Base-by-base conservation (phyloP, 2,113 vertebrate genomes). In the Toxostoma redivivum region DNA sequence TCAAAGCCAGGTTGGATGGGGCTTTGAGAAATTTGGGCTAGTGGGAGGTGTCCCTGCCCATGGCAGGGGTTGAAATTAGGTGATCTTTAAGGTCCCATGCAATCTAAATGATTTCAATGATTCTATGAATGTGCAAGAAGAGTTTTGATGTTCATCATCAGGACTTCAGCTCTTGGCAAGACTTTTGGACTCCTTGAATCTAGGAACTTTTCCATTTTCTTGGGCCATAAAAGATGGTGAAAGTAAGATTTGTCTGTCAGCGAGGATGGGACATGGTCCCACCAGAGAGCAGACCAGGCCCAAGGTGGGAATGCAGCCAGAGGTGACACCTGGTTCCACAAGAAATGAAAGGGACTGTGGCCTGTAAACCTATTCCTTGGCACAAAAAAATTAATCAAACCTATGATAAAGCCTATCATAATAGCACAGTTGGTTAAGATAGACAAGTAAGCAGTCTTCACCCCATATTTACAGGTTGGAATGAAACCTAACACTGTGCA, bases 281-380 rank as follows among this genome's bases (percentile, higher is more conserved):
- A 67, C 3, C 2, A 1, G 15, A 17, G 7, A 73, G 21, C 0
- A 23, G 50, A 60, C 5, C 2, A 3, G n/a, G 15, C 22, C 38
- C 0, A 2, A 57, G 31, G 5, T 33, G 18, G 12, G 15, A 81
- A 7, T 5, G 6, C 18, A 81, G 50, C 27, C 42, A 57, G 27
- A 86, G 13, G 19, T 42, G 82, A 80, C 56, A 33, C 11, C 6
- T 57, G 42, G 16, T 6, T 61, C 67, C 54, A 56, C 1, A 5
- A 47, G 3, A 53, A 58, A 69, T 14, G 20, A 12, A 67, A 86
- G 22, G 10, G 33, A 31, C 25, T 17, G 33, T 5, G 12, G 51
- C 7, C 22, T 10, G 2, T 50, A 56, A 91, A n/a, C 11, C 33
- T 51, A 17, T 42, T 50, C 40, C 27, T 56, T 56, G 45, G 20